phyloP scores from a whole-genome alignment of 2,113 vertebrate genomes.

The Camelus bactrianus region DNA sequence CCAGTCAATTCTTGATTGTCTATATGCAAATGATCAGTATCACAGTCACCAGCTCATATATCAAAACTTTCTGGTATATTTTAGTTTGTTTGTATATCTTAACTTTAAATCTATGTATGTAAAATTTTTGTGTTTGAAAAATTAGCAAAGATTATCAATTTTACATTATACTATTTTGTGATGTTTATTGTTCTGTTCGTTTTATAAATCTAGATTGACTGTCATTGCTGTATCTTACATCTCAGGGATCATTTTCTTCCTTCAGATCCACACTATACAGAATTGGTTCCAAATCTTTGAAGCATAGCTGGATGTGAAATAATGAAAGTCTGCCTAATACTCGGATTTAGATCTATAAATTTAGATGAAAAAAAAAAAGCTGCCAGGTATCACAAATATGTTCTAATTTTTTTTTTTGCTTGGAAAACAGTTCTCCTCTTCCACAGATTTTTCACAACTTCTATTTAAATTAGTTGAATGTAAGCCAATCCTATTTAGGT shows the following conservation, averaged over 20 bases:
- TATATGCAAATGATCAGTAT: neutral
- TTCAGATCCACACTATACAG: neutral
- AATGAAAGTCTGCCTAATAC: neutral
- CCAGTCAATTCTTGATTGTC: neutral
- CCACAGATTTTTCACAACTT: neutral
- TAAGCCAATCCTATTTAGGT: neutral
- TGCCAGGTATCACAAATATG: neutral
- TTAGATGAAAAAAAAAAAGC: neutral
- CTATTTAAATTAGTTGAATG: neutral
- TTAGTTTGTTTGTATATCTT: neutral
- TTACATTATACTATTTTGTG: neutral
- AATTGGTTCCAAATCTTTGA: neutral
- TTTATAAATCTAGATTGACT: neutral
- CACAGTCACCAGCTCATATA: neutral
- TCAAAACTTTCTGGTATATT: neutral
- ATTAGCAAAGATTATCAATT: neutral
- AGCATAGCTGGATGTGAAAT: neutral
- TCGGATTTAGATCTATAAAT: rapidly evolving
- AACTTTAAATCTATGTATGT: neutral
- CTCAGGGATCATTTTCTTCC: neutral
- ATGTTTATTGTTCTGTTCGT: neutral
- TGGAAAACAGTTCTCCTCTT: neutral
- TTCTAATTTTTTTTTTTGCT: neutral
- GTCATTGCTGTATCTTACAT: neutral
- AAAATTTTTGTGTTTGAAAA: neutral